Evolutionary conservation across 2,888 invertebrate genomes (phyloP).

Genomic region (Athalia cordata): DNA sequence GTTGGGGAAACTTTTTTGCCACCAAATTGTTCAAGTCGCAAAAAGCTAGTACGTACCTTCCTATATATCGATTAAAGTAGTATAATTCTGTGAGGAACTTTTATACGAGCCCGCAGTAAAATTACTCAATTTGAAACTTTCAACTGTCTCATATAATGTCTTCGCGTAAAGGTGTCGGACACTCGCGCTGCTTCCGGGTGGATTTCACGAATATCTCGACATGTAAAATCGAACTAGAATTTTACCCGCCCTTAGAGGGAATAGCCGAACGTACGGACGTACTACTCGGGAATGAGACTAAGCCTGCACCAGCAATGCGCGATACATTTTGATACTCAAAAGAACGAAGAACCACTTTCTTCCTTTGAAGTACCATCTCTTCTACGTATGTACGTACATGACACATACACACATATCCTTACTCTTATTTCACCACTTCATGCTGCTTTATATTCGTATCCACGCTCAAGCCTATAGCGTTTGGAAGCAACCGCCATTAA

Average conservation of each 20-base stretch:
- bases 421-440: constrained; percentile 54
- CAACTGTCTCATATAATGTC: not conserved
- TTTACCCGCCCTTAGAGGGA: not conserved
- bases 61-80: too few species aligned
- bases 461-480: constrained; percentile 52
- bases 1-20: too few species aligned
- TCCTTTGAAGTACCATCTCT: constrained; percentile 34
- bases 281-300: constrained; percentile 6
- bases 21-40: too few species aligned
- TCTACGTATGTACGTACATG: not conserved
- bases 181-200: not conserved
- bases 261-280: not conserved
- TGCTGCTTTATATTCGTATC: constrained; percentile 62
- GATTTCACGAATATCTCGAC: not conserved
- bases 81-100: too few species aligned
- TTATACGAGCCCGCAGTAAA: too few species aligned
- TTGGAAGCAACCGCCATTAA: constrained; percentile 46
- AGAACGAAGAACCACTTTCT: constrained; percentile 26
- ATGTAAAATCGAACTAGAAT: not conserved
- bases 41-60: too few species aligned
- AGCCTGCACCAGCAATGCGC: constrained; percentile 7
- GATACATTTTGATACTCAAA: constrained; percentile 31
- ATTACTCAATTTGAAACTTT: too few species aligned
- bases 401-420: not conserved
- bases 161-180: not conserved